Percentiles rank a stretch among this genome's conserved stretches.
Conservation (phyloP, 2,113 vertebrate genomes). For the Gymnogyps californianus region DNA sequence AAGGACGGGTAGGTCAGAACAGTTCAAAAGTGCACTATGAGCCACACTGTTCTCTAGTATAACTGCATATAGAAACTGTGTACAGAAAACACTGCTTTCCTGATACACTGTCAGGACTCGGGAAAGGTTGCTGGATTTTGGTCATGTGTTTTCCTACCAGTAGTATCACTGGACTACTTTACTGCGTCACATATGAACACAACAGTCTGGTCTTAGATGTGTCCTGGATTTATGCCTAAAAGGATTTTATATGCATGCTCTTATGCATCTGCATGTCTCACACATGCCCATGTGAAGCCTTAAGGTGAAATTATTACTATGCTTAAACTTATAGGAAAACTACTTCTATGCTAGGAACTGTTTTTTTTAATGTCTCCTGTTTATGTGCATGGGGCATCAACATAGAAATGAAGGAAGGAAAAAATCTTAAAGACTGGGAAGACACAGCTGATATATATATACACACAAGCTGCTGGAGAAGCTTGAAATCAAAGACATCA, state of each 20-base stretch:
- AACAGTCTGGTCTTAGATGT: neutral
- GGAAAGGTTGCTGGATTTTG: neutral
- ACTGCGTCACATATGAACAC: neutral
- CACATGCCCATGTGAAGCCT: neutral
- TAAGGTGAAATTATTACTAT: neutral
- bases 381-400: neutral
- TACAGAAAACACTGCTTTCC: neutral
- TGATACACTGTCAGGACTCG: neutral
- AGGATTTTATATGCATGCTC: accelerated
- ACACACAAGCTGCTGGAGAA: neutral
- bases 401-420: neutral
- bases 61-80: neutral
- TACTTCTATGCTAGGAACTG: neutral
- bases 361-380: neutral
- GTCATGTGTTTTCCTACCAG: neutral
- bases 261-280: neutral
- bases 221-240: neutral
- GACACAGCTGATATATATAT: neutral
- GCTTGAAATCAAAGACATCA: neutral
- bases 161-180: neutral
- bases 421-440: neutral
- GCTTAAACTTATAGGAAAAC: neutral
- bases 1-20: neutral
- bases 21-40: neutral
- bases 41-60: neutral